Conservation (phyloP, 2,888 invertebrate genomes). For the Rhingia rostrata region DNA sequence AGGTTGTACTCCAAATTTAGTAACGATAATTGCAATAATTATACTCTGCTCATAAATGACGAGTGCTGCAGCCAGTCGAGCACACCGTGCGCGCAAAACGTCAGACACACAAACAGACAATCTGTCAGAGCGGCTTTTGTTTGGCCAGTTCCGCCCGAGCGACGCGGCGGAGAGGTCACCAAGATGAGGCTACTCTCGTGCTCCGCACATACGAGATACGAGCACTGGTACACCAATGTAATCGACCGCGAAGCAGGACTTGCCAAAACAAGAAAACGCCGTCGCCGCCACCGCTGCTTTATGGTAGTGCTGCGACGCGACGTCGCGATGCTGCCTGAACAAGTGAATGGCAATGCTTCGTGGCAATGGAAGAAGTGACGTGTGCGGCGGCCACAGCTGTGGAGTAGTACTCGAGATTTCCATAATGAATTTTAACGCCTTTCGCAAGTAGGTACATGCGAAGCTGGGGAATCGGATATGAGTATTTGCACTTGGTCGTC, state of each 20-base stretch:
- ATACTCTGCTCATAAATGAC: slow-evolving; percentile 69
- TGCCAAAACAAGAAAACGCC: slow-evolving; percentile 67
- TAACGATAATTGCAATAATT: slow-evolving; percentile 74
- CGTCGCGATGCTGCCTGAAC: slow-evolving; percentile 13
- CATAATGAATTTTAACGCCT: slow-evolving; percentile 75
- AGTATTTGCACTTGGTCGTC: slow-evolving; percentile 68
- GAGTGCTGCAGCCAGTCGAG: slow-evolving; percentile 27
- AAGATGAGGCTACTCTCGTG: slow-evolving; percentile 61
- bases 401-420: slow-evolving; percentile 65
- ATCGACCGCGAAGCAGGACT: slow-evolving; percentile 66
- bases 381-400: slow-evolving; percentile 22
- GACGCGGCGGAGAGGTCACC: slow-evolving; percentile 63
- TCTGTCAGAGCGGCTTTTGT: slow-evolving; percentile 41
- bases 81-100: slow-evolving; percentile 2
- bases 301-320: slow-evolving; percentile 21
- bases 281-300: slow-evolving; percentile 23
- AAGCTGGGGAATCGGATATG: slow-evolving; percentile 66
- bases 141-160: slow-evolving; percentile 65
- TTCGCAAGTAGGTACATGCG: slow-evolving; percentile 67
- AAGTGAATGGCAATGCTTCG: slow-evolving; percentile 64
- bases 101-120: slow-evolving; percentile 25
- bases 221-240: slow-evolving; percentile 26
- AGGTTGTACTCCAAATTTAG: slow-evolving; percentile 74
- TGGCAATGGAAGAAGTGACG: slow-evolving; percentile 34
- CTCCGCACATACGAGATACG: not conserved